phyloP scores from a whole-genome alignment of 2,113 vertebrate species.

The Pelvicachromis taeniatus region DNA sequence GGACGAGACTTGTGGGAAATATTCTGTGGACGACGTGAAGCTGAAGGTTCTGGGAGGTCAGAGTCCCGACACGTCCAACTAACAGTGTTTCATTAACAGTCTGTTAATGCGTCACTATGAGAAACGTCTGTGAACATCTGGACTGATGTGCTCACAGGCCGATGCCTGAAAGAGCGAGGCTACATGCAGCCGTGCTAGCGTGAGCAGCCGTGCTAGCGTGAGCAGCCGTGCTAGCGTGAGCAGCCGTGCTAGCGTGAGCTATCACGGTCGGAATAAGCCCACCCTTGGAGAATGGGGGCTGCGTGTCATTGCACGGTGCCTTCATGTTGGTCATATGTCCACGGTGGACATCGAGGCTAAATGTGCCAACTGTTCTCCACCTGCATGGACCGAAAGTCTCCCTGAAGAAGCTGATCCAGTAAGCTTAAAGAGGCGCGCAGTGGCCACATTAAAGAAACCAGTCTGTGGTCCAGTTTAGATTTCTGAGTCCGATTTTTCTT shows the following conservation, averaged over 20 bases:
- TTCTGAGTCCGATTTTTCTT: not conserved
- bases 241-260: not conserved
- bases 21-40: too few species aligned
- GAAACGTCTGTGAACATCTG: too few species aligned
- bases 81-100: too few species aligned
- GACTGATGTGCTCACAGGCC: too few species aligned
- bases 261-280: not conserved
- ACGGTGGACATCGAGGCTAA: not conserved
- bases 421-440: accelerated
- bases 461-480: not conserved
- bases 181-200: too few species aligned
- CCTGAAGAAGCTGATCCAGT: not conserved
- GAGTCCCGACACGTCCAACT: too few species aligned
- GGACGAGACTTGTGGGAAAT: too few species aligned
- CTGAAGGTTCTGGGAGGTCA: too few species aligned
- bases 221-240: not conserved
- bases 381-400: not conserved
- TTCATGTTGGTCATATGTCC: not conserved
- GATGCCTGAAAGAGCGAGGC: too few species aligned
- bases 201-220: not conserved
- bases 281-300: not conserved
- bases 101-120: too few species aligned
- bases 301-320: not conserved
- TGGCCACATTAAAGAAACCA: not conserved
- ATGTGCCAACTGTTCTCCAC: not conserved